A percentile compares a stretch with the other conserved stretches of the same genome.
phyloP scores from a whole-genome alignment of 1,140 invertebrate genomes.

The Leptestheria dahalacensis region DNA sequence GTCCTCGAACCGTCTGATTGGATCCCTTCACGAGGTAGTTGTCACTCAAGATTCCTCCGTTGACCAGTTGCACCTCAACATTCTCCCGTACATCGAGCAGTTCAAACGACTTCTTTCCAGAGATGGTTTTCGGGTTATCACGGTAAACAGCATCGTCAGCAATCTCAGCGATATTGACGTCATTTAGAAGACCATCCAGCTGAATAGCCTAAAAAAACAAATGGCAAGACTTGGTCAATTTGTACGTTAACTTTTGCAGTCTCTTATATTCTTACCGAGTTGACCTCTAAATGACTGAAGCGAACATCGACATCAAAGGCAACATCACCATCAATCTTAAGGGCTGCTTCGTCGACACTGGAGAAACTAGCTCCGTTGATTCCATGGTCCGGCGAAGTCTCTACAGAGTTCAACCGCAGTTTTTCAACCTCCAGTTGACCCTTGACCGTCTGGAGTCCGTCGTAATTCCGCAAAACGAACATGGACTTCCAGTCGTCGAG shows the following conservation, averaged over 20 bases:
- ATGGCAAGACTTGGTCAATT: no score
- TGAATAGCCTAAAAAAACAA: no score
- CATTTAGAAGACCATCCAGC: not conserved
- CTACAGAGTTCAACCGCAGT: not conserved
- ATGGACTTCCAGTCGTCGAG: not conserved
- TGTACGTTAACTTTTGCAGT: no score
- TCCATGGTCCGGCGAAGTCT: not conserved
- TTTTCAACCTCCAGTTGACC: not conserved
- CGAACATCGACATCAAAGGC: not conserved
- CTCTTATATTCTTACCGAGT: no score
- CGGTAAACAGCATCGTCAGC: not conserved
- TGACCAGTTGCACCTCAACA: not conserved
- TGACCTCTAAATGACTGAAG: not conserved
- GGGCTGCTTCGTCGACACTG: not conserved
- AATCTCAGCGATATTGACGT: not conserved
- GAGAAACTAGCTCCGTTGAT: not conserved
- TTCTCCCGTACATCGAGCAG: not conserved
- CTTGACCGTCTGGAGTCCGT: not conserved
- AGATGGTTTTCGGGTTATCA: not conserved
- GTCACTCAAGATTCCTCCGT: not conserved
- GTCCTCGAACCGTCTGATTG: not conserved
- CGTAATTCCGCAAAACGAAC: not conserved
- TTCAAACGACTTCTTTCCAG: not conserved
- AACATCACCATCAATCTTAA: not conserved
- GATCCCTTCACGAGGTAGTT: not conserved